Evolutionary conservation across 2,888 invertebrate species (phyloP).

Genomic region (Coelinius sp.): DNA sequence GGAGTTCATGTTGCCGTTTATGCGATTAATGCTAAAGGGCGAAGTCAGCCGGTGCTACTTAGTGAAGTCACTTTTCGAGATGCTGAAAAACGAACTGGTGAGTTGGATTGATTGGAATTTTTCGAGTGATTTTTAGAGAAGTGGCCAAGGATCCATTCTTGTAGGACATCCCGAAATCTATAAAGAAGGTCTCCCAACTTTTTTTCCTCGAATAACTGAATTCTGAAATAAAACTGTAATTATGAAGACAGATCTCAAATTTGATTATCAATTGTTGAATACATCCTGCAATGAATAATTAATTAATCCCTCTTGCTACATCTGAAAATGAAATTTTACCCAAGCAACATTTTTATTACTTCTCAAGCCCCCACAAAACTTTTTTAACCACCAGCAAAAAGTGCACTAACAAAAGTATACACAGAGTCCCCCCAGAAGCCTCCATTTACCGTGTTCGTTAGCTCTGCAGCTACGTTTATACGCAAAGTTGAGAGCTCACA

Average conservation of each 20-base stretch:
- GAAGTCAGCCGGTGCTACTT: slow-evolving; percentile 80
- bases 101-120: too few relatives aligned
- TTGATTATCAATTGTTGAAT: too few relatives aligned
- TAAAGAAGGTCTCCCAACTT: too few relatives aligned
- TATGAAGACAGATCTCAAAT: too few relatives aligned
- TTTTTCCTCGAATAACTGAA: too few relatives aligned
- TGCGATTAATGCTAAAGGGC: slow-evolving; percentile 87
- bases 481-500: background rate
- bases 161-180: too few relatives aligned
- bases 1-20: slow-evolving; percentile 84
- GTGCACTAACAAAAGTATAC: background rate
- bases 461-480: background rate
- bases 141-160: too few relatives aligned
- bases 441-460: background rate
- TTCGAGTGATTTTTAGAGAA: too few relatives aligned
- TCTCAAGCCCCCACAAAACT: background rate
- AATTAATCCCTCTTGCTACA: too few relatives aligned
- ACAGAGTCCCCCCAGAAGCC: background rate
- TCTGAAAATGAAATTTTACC: slow-evolving; percentile 8
- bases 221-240: too few relatives aligned
- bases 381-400: background rate
- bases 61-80: slow-evolving; percentile 86
- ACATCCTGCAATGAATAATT: too few relatives aligned
- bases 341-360: background rate
- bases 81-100: slow-evolving; percentile 84